A percentile compares a stretch with the other conserved stretches of the same genome.
These are phyloP conservation scores for Sebastiscus albofasciatus DNA, from an alignment of 2,797 vertebrate genomes.

Conservation along the genomic window DNA sequence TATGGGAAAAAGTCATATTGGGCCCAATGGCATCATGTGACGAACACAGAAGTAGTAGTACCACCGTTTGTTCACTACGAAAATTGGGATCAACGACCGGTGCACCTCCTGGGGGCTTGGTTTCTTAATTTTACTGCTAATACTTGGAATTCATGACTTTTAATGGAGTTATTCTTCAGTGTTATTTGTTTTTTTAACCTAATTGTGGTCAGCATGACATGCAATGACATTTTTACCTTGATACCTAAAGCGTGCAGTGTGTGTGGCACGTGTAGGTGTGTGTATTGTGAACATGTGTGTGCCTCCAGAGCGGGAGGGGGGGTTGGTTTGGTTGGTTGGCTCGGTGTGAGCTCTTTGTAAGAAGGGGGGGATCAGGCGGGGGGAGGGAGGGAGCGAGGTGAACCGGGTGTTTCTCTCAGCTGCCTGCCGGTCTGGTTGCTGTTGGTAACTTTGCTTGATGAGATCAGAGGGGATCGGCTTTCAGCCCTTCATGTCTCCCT, in stretches of 20 bases:
- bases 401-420: constrained; percentile 68
- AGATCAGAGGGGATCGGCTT: constrained; percentile 82
- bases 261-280: constrained; percentile 38
- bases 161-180: background rate
- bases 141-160: background rate
- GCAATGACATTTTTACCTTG: constrained; percentile 12
- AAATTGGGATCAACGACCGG: too few relatives aligned
- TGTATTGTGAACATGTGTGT: constrained; percentile 17
- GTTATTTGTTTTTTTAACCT: background rate
- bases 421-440: constrained; percentile 73
- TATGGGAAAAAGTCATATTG: too few relatives aligned
- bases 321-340: constrained; percentile 40
- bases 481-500: constrained; percentile 61
- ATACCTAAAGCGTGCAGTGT: background rate
- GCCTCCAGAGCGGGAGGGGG: background rate
- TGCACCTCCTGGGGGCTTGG: too few relatives aligned
- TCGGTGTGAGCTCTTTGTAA: constrained; percentile 59
- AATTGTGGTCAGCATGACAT: background rate
- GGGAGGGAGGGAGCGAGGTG: constrained; percentile 48
- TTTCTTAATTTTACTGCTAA: background rate
- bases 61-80: too few relatives aligned
- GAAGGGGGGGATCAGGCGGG: constrained; percentile 32
- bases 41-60: too few relatives aligned
- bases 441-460: constrained; percentile 80
- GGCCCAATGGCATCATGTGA: too few relatives aligned